Evolutionary conservation across 2,113 vertebrate genomes (phyloP), one percentile per base, ranked within the genome.

Genomic region (Trichechus manatus): DNA sequence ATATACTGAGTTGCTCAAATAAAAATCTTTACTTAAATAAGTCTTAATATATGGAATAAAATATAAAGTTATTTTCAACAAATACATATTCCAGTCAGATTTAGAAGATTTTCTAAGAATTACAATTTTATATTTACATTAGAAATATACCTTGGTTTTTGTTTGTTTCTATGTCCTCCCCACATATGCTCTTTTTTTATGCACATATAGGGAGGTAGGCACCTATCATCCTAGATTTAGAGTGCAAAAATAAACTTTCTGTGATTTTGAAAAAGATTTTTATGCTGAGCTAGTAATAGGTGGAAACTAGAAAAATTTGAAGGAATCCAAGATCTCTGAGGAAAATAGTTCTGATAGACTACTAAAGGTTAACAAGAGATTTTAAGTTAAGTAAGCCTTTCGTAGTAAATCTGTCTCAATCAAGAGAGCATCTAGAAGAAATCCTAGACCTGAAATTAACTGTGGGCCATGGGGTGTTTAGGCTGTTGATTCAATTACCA

Each of bases 11-110:
- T 39, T 79, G 0, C 23, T 22, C 25, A 79, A 3, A 59, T 86
- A 86, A 90, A 96, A 82, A 90, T 72, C 2, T n/a, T 80, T 47
- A 72, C 2, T n/a, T 80, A 59, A 72, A 3, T 70, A 79, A 83
- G 84, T 79, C n/a, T 84, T 63, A 20, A 17, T 64, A 87, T 59
- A 13, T 27, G 36, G 70, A 82, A 61, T 61, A 77, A 77, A 84
- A 84, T 25, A 75, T 59, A 47, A 75, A 42, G 0, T 63, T 6
- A 74, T 20, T 19, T 1, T 79, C 36, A 64, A 47, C 19, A 80
- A 72, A 39, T 23, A 72, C 11, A 66, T 79, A 89, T 66, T 44
- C 17, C 11, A 89, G 15, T 96, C 4, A 47, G 33, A 17, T 96
- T 74, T 72, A 72, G n/a, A 50, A 33, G 72, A 22, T 47, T 92